A percentile compares a stretch with the other conserved stretches of the same genome.
phyloP scores from a whole-genome alignment of 1,140 invertebrate species.

The Leptopilina clavipes region DNA sequence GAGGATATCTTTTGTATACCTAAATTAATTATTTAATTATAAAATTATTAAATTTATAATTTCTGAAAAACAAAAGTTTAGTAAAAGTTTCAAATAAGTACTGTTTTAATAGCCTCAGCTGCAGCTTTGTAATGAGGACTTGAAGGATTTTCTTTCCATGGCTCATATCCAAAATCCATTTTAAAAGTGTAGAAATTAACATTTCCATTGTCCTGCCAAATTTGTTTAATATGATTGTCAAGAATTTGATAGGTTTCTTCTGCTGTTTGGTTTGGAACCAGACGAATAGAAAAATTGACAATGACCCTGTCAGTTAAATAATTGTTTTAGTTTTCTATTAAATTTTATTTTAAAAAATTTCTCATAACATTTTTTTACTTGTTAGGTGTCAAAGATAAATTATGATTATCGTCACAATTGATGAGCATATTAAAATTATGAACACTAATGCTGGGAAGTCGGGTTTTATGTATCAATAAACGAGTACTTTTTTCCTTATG shows the following conservation, averaged over 20 bases:
- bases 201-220: conserved; percentile 42
- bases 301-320: conserved; percentile 73
- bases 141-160: conserved; percentile 51
- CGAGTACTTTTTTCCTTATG: conserved; percentile 54
- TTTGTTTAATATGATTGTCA: conserved; percentile 45
- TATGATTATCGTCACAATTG: conserved; percentile 71
- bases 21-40: conserved; percentile 38
- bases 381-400: conserved; percentile 43
- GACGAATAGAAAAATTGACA: conserved; percentile 81
- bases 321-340: too few relatives aligned
- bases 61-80: background rate
- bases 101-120: conserved; percentile 47
- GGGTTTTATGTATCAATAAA: conserved; percentile 77
- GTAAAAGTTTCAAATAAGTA: conserved; percentile 35
- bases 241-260: conserved; percentile 40
- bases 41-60: conserved; percentile 22
- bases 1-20: conserved; percentile 47
- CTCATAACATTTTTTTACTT: conserved; percentile 43
- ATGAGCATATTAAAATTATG: conserved; percentile 82
- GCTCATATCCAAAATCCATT: conserved; percentile 48
- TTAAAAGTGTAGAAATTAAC: conserved; percentile 46
- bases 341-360: conserved; percentile 25
- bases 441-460: conserved; percentile 77
- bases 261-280: conserved; percentile 77
- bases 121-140: conserved; percentile 50